phyloP scores from a whole-genome alignment of 2,113 vertebrate species.

The Calypte anna region DNA sequence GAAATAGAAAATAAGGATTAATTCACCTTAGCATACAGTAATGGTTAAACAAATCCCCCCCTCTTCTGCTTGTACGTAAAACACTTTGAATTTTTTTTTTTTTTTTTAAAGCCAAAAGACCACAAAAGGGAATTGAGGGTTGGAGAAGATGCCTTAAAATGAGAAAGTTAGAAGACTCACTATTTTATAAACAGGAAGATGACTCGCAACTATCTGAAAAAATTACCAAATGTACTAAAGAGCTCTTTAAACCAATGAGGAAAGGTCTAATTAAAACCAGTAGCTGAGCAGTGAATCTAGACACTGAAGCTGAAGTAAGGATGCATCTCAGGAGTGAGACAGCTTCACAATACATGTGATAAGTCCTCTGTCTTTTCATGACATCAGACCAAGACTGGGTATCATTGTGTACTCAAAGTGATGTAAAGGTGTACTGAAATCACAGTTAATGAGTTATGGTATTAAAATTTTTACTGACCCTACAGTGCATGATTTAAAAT shows the following conservation, averaged over 20 bases:
- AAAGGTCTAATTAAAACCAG: not conserved
- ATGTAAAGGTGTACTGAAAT: not conserved
- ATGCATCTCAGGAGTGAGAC: not conserved
- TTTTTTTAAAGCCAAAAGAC: not conserved
- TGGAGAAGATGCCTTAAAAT: not conserved
- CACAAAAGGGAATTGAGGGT: not conserved
- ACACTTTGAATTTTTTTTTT: not conserved
- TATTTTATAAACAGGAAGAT: not conserved
- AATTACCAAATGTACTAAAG: not conserved
- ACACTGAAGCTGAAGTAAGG: not conserved
- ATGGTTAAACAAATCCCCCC: not conserved
- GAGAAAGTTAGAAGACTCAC: not conserved
- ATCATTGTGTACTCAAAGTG: not conserved
- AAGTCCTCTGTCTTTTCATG: not conserved
- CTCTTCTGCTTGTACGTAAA: not conserved
- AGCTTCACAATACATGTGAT: not conserved
- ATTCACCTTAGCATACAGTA: not conserved
- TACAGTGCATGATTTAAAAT: not conserved
- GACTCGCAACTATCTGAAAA: not conserved
- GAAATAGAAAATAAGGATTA: not conserved
- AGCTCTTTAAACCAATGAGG: not conserved
- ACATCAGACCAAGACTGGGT: not conserved
- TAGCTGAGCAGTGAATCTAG: not conserved
- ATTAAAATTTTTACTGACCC: not conserved
- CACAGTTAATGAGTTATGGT: not conserved